A percentile compares a stretch with the other conserved stretches of the same genome.
These are phyloP conservation scores for Halichondria panicea DNA, from an alignment of 37 sponge, comb jelly and placozoan genomes.

Conservation along the genomic window DNA sequence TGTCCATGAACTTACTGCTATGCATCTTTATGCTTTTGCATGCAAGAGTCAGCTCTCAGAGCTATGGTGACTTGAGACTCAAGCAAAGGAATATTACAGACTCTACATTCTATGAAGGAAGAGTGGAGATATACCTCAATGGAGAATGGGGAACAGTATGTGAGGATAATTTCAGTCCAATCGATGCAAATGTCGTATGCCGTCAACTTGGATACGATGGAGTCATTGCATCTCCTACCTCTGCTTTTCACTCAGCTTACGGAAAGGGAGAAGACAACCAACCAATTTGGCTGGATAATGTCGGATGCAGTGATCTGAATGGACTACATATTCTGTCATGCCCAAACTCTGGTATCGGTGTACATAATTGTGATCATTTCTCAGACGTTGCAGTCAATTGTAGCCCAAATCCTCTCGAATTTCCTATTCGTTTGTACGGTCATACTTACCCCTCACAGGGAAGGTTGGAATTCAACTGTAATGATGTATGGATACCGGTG, in stretches of 20 bases:
- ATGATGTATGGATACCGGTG: constrained; percentile 8
- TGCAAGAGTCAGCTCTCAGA: too few species aligned
- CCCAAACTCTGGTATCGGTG: neutral
- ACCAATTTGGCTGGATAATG: constrained; percentile 23
- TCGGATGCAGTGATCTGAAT: constrained; percentile 1
- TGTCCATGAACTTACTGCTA: too few species aligned
- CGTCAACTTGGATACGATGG: constrained; percentile 16
- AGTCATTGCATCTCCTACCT: neutral
- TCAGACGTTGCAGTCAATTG: constrained; percentile 30
- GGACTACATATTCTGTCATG: constrained; percentile 25
- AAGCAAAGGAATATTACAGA: neutral
- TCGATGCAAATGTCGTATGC: constrained; percentile 22
- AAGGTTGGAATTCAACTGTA: constrained; percentile 3
- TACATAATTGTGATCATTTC: constrained; percentile 20
- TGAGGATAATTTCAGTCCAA: constrained; percentile 1
- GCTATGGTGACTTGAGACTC: constrained; percentile 20
- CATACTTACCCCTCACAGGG: constrained; percentile 4
- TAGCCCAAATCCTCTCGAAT: neutral
- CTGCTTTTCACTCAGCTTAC: constrained; percentile 11
- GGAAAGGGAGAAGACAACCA: neutral
- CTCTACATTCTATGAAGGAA: constrained; percentile 4
- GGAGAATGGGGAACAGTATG: constrained; percentile 29
- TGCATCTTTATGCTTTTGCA: too few species aligned
- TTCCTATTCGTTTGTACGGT: neutral
- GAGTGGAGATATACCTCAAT: constrained; percentile 31